Conservation (phyloP, 1,140 invertebrate species). For the Drosophila hydei region DNA sequence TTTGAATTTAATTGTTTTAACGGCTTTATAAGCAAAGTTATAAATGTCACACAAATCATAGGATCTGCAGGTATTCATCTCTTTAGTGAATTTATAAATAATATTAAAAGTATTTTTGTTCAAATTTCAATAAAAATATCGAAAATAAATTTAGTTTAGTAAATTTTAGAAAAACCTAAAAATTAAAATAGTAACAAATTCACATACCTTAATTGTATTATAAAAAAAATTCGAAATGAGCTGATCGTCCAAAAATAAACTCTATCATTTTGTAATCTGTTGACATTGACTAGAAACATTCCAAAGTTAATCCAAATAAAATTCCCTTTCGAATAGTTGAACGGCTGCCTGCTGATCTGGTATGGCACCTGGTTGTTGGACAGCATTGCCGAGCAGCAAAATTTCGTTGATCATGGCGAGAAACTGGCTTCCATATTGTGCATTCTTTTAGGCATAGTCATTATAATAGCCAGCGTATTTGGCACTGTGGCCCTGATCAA, state of each 20-base stretch:
- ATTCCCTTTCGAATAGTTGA: slow-evolving; percentile 46
- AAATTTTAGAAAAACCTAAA: too few relatives aligned
- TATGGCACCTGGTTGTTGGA: slow-evolving; percentile 73
- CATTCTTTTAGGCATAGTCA: slow-evolving; percentile 64
- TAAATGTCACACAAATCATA: too few relatives aligned
- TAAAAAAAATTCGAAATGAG: background rate
- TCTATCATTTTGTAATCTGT: slow-evolving; percentile 19
- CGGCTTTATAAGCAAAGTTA: too few relatives aligned
- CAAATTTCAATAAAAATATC: too few relatives aligned
- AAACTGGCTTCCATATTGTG: slow-evolving; percentile 57
- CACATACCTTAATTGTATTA: too few relatives aligned
- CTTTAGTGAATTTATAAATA: too few relatives aligned
- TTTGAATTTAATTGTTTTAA: too few relatives aligned
- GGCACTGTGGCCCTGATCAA: slow-evolving; percentile 53
- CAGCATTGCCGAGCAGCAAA: slow-evolving; percentile 41
- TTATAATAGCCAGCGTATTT: slow-evolving; percentile 61
- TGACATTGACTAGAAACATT: slow-evolving; percentile 46
- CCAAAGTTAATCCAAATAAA: slow-evolving; percentile 4
- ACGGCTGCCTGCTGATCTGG: slow-evolving; percentile 70
- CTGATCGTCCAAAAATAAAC: slow-evolving; percentile 24
- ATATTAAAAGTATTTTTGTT: too few relatives aligned
- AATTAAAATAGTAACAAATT: too few relatives aligned
- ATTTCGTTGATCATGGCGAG: slow-evolving; percentile 62
- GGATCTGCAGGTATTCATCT: too few relatives aligned
- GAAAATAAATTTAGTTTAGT: too few relatives aligned